phyloP scores from a whole-genome alignment of 92 coral and sea anemone species.

The Pocillopora meandrina region DNA sequence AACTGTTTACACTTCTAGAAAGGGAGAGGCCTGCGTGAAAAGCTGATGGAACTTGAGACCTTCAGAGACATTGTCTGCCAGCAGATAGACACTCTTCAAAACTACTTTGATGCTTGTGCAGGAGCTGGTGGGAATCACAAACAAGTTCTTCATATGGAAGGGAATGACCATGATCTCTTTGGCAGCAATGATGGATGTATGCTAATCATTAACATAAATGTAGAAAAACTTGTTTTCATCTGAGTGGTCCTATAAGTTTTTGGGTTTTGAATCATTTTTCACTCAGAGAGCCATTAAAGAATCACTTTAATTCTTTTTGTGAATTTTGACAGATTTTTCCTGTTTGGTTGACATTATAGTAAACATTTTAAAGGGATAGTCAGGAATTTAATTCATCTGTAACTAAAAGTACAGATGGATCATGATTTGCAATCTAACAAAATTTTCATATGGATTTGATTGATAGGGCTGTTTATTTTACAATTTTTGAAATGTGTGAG shows the following conservation, averaged over 20 bases:
- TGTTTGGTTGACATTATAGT: too few species aligned
- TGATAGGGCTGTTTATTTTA: too few species aligned
- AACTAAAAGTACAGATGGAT: too few species aligned
- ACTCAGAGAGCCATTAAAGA: too few species aligned
- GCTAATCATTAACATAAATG: neutral
- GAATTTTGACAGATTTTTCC: too few species aligned
- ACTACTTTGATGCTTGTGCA: constrained; percentile 96
- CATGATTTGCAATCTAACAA: too few species aligned
- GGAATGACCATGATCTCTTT: constrained; percentile 68
- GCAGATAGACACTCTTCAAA: constrained; percentile 94
- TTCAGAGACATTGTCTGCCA: constrained; percentile 95
- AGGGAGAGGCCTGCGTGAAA: constrained; percentile 93
- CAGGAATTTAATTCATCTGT: too few species aligned
- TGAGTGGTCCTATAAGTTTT: neutral
- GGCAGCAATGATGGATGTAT: constrained; percentile 66
- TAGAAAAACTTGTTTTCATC: too few species aligned
- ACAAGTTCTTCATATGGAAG: constrained; percentile 52
- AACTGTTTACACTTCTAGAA: constrained; percentile 59
- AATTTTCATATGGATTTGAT: too few species aligned
- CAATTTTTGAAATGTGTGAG: too few species aligned
- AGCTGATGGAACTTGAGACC: constrained; percentile 94
- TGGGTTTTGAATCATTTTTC: neutral
- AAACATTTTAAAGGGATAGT: too few species aligned
- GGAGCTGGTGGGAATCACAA: constrained; percentile 56
- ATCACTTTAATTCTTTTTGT: too few species aligned